Conservation (phyloP, 92 coral and sea anemone genomes). For the Umimayanthus chanpuru region DNA sequence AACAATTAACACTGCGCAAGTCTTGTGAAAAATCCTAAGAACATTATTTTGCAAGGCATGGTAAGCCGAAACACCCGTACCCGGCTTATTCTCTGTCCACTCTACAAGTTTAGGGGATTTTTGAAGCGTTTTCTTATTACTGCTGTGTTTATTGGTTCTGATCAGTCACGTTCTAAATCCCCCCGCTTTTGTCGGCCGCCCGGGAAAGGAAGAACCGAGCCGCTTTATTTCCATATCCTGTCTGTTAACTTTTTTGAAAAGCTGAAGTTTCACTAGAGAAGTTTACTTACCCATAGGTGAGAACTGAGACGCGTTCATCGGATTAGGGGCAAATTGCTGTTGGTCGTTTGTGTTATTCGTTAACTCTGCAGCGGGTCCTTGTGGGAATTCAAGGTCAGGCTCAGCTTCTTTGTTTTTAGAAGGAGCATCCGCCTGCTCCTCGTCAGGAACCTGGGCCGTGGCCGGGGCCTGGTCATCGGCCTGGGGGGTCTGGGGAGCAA, state of each 20-base stretch:
- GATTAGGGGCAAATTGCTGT: constrained; percentile 2
- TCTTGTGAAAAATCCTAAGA: too few species aligned
- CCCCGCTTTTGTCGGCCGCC: not conserved
- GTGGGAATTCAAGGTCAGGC: constrained; percentile 7
- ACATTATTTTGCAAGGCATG: too few species aligned
- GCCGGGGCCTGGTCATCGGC: not conserved
- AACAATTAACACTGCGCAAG: not conserved
- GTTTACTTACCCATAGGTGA: constrained; percentile 19
- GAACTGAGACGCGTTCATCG: constrained; percentile 31
- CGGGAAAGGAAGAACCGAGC: too few species aligned
- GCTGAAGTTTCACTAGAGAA: too few species aligned
- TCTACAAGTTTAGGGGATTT: too few species aligned
- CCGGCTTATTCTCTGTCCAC: too few species aligned
- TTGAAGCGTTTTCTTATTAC: too few species aligned
- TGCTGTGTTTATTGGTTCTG: too few species aligned
- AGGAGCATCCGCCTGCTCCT: constrained; percentile 12
- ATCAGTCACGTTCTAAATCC: too few species aligned
- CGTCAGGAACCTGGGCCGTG: not conserved
- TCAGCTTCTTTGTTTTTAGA: constrained; percentile 19
- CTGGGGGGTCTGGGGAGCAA: not conserved
- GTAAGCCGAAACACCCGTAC: too few species aligned
- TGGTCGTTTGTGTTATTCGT: constrained; percentile 10
- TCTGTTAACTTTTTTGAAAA: too few species aligned
- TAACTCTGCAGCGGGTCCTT: constrained; percentile 30
- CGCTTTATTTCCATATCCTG: too few species aligned